Evolutionary conservation across 2,797 vertebrate species (phyloP).

Genomic region (Amblyraja radiata): DNA sequence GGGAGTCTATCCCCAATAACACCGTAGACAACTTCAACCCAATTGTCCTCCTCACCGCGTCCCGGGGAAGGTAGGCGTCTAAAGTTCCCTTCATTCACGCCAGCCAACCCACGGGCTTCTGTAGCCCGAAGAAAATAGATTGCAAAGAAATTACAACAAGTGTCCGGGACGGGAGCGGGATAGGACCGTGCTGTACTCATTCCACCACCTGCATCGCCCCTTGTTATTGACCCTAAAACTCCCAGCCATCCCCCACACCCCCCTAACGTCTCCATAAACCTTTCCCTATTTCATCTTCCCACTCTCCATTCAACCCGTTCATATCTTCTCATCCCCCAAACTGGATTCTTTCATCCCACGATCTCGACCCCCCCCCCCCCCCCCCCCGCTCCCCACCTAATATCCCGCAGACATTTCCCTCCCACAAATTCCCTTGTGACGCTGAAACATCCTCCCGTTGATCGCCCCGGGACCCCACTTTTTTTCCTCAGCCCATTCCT

Average conservation of each 20-base stretch:
- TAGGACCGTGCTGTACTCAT: too few relatives aligned
- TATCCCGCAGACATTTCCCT: not conserved
- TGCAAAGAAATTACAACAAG: not conserved
- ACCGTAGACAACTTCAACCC: not conserved
- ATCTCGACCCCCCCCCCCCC: not conserved
- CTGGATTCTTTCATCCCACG: not conserved
- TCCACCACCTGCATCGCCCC: too few relatives aligned
- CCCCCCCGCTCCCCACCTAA: not conserved
- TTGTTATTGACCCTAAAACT: not conserved
- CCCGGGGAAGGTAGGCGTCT: not conserved
- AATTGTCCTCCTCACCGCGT: not conserved
- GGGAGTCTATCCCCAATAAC: too few relatives aligned
- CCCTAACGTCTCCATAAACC: not conserved
- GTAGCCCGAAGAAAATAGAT: not conserved
- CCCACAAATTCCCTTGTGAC: not conserved
- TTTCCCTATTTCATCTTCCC: not conserved
- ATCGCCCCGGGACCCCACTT: not conserved
- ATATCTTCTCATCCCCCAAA: not conserved
- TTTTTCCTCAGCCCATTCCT: too few relatives aligned
- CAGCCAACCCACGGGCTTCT: not conserved
- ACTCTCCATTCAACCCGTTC: too few relatives aligned
- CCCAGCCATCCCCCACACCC: not conserved
- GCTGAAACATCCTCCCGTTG: not conserved
- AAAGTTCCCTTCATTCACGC: not conserved
- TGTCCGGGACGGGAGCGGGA: too few relatives aligned